phyloP scores from a whole-genome alignment of 2,113 vertebrate genomes.

The Grammatotria lemairii region DNA sequence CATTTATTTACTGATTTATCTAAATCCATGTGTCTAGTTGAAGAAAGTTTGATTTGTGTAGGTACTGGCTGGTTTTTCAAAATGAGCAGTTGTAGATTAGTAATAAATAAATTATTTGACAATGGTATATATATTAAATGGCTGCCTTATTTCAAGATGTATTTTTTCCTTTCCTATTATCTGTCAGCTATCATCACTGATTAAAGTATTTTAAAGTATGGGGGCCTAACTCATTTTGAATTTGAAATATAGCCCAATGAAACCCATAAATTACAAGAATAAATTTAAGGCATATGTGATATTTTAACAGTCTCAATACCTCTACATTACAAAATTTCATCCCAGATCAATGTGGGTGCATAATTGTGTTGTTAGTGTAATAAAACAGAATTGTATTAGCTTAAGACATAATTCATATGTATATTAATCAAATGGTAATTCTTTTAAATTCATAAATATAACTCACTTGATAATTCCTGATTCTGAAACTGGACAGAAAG shows the following conservation, averaged over 20 bases:
- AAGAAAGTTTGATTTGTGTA: background rate
- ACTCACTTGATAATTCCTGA: background rate
- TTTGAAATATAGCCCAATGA: background rate
- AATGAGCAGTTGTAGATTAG: background rate
- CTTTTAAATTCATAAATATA: background rate
- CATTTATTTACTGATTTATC: background rate
- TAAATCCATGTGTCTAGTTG: background rate
- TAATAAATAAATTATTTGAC: background rate
- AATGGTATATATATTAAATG: background rate
- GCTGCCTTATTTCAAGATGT: conserved; percentile 5
- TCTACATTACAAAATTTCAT: background rate
- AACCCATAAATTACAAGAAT: background rate
- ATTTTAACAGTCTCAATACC: background rate
- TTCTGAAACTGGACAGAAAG: background rate
- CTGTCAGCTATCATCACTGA: conserved; percentile 23
- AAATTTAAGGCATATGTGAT: background rate
- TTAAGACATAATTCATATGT: background rate
- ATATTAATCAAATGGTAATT: background rate
- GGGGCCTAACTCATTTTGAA: background rate
- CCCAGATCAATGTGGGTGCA: background rate
- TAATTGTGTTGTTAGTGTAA: background rate
- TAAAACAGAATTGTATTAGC: background rate
- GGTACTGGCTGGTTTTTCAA: background rate
- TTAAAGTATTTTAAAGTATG: background rate
- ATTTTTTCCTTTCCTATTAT: conserved; percentile 13